Conservation (phyloP, 2,797 vertebrate genomes). For the Alosa sapidissima region DNA sequence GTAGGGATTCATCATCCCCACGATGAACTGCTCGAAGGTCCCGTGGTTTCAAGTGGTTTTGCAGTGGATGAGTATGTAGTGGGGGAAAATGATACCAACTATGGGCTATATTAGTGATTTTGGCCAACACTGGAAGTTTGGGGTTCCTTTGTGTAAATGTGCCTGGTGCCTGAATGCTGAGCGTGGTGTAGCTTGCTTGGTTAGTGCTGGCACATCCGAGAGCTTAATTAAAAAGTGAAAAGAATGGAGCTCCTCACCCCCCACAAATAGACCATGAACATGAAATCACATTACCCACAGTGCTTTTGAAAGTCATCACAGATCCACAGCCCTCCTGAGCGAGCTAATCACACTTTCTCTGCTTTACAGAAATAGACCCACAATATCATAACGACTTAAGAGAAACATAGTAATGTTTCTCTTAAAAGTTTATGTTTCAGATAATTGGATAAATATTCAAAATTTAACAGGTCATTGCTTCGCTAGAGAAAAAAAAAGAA, state of each 20-base stretch:
- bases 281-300: conserved; percentile 44
- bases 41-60: neutral
- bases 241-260: conserved; percentile 33
- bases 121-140: neutral
- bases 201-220: conserved; percentile 21
- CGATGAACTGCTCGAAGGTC: neutral
- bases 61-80: neutral
- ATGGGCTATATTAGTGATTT: neutral
- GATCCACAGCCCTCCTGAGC: conserved; percentile 2
- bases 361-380: neutral
- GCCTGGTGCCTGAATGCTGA: neutral
- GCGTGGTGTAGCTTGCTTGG: neutral
- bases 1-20: neutral
- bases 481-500: neutral
- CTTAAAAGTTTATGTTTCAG: conserved; percentile 20
- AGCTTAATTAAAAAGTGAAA: conserved; percentile 41
- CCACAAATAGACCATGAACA: conserved; percentile 45
- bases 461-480: neutral
- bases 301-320: conserved; percentile 37
- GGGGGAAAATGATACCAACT: neutral
- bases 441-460: conserved; percentile 24
- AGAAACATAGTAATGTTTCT: conserved; percentile 2
- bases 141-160: conserved; percentile 1
- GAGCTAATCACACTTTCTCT: neutral
- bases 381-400: neutral